Conservation (phyloP, 2,888 invertebrate species). For the Dastarcus helophoroides region DNA sequence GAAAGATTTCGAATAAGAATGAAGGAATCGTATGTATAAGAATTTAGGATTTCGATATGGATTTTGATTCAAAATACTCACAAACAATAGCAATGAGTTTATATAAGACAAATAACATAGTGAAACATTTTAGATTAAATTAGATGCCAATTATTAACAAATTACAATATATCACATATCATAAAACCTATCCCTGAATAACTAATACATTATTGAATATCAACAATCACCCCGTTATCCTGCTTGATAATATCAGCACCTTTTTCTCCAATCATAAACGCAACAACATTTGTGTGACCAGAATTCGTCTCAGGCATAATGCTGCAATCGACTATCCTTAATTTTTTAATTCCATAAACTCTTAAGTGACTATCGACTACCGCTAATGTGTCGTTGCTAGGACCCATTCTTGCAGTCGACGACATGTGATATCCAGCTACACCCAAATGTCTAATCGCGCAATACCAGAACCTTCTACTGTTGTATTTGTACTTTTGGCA, state of each 20-base stretch:
- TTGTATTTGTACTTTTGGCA: constrained; percentile 34
- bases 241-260: constrained; percentile 38
- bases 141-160: too few relatives aligned
- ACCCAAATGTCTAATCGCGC: constrained; percentile 30
- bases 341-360: constrained; percentile 52
- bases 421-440: constrained; percentile 25
- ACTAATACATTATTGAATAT: too few relatives aligned
- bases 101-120: too few relatives aligned
- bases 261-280: constrained; percentile 39
- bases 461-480: constrained; percentile 41
- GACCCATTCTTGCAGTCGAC: constrained; percentile 50
- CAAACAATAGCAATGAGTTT: too few relatives aligned
- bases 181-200: too few relatives aligned
- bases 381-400: constrained; percentile 40
- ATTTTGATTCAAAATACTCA: too few relatives aligned
- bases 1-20: too few relatives aligned
- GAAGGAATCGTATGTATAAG: too few relatives aligned
- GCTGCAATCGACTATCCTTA: constrained; percentile 69
- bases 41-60: too few relatives aligned
- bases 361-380: constrained; percentile 59
- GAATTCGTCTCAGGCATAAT: constrained; percentile 61
- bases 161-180: too few relatives aligned
- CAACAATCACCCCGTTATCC: too few relatives aligned
- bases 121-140: too few relatives aligned
- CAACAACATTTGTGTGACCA: constrained; percentile 45